These are phyloP conservation scores for Cabera pusaria DNA, from an alignment of 2,888 invertebrate species.

Conservation along the genomic window DNA sequence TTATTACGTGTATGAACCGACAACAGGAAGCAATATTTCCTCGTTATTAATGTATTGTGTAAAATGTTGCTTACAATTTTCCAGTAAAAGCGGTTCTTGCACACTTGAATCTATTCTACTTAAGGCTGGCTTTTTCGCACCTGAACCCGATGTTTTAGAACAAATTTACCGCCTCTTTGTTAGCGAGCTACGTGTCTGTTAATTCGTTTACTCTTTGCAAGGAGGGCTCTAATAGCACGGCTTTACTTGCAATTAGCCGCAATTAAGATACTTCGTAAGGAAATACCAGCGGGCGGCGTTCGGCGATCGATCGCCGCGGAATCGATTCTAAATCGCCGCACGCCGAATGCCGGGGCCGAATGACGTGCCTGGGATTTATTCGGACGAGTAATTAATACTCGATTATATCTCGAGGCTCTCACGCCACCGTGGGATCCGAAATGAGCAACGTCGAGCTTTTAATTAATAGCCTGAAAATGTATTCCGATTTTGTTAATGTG, in stretches of 20 bases:
- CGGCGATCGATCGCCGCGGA: conserved; percentile 42
- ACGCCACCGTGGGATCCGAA: conserved; percentile 30
- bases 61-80: conserved; percentile 41
- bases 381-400: conserved; percentile 45
- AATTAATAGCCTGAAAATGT: conserved; percentile 30
- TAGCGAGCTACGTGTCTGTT: conserved; percentile 67
- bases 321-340: conserved; percentile 36
- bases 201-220: conserved; percentile 78
- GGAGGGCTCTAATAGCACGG: conserved; percentile 67
- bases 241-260: conserved; percentile 77
- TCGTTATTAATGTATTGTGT: conserved; percentile 37
- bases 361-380: conserved; percentile 39
- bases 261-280: conserved; percentile 73
- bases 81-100: conserved; percentile 39
- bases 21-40: conserved; percentile 32
- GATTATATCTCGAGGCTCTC: conserved; percentile 38
- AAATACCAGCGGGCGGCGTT: conserved; percentile 49
- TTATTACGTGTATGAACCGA: conserved; percentile 19
- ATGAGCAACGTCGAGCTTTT: conserved; percentile 26
- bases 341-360: conserved; percentile 33
- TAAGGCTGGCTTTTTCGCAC: conserved; percentile 72
- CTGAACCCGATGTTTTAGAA: conserved; percentile 71
- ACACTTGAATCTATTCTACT: conserved; percentile 71
- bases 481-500: conserved; percentile 14
- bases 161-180: conserved; percentile 69